phyloP scores from a whole-genome alignment of 2,113 vertebrate genomes.

The Dipodomys spectabilis region DNA sequence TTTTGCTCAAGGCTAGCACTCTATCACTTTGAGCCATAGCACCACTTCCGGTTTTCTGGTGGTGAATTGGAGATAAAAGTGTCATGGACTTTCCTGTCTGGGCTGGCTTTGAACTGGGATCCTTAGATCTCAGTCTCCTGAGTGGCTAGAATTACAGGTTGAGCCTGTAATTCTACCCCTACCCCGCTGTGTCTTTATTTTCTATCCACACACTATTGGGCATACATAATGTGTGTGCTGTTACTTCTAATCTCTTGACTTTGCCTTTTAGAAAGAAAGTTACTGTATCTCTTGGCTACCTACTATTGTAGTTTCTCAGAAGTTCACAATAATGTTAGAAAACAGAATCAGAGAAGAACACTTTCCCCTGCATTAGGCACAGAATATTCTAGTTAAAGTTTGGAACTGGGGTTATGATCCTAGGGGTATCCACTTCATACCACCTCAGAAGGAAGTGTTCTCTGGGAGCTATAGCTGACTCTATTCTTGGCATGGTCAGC shows the following conservation, averaged over 20 bases:
- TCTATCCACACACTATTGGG: neutral
- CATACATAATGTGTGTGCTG: neutral
- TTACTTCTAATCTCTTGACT: slow-evolving; percentile 13
- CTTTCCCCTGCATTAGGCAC: neutral
- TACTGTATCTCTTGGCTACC: neutral
- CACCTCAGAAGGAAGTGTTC: neutral
- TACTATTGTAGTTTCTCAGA: slow-evolving; percentile 2
- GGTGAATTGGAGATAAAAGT: no score
- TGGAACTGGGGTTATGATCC: neutral
- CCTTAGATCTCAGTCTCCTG: no score
- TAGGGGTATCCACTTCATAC: neutral
- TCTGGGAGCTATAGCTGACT: neutral
- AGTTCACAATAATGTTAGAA: slow-evolving; percentile 1
- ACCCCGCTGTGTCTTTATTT: neutral
- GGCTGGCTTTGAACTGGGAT: no score
- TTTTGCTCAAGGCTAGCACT: no score
- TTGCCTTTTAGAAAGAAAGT: neutral
- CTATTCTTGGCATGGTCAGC: neutral
- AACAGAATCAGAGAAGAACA: neutral
- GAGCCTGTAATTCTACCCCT: no score
- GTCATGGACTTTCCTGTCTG: no score
- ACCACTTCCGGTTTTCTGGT: no score
- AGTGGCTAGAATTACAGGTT: no score
- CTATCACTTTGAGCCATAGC: no score
- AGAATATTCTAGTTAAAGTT: neutral